Percentiles rank a stretch among this genome's conserved stretches.
phyloP scores from a whole-genome alignment of 2,113 vertebrate genomes.

The Oenanthe oenanthe region DNA sequence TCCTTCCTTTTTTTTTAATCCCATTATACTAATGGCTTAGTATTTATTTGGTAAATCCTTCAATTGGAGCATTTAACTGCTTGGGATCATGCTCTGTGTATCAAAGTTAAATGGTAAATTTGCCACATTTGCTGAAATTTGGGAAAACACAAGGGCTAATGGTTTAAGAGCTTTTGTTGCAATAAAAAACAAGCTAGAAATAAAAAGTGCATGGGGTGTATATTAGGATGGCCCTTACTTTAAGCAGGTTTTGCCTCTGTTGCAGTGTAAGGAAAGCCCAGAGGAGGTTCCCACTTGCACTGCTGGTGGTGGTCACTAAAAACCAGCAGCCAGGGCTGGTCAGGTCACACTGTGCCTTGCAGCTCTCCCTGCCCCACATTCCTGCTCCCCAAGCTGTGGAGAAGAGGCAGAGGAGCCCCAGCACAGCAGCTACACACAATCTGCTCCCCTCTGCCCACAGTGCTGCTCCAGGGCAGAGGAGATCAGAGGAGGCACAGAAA shows the following conservation, averaged over 20 bases:
- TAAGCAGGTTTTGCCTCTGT: background rate
- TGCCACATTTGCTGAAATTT: background rate
- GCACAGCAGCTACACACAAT: background rate
- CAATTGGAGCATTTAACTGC: background rate
- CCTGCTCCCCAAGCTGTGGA: background rate
- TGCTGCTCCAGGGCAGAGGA: background rate
- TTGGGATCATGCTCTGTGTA: background rate
- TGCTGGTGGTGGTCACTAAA: background rate
- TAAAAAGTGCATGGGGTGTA: background rate
- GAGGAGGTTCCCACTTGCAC: background rate
- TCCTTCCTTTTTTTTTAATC: background rate
- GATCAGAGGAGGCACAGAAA: background rate
- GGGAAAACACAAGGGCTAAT: background rate
- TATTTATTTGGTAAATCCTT: background rate
- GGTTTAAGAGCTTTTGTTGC: background rate
- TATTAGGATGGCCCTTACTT: fast-evolving
- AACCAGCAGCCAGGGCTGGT: background rate
- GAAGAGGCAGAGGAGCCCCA: background rate
- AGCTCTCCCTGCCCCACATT: background rate
- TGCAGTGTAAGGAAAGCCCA: background rate
- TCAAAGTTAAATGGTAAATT: background rate
- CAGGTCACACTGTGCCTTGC: fast-evolving
- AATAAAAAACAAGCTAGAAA: background rate
- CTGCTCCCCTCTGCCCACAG: background rate
- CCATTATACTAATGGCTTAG: background rate